These are phyloP conservation scores for Stenotaenia linearis DNA, from an alignment of 2,888 invertebrate genomes.

Conservation along the genomic window DNA sequence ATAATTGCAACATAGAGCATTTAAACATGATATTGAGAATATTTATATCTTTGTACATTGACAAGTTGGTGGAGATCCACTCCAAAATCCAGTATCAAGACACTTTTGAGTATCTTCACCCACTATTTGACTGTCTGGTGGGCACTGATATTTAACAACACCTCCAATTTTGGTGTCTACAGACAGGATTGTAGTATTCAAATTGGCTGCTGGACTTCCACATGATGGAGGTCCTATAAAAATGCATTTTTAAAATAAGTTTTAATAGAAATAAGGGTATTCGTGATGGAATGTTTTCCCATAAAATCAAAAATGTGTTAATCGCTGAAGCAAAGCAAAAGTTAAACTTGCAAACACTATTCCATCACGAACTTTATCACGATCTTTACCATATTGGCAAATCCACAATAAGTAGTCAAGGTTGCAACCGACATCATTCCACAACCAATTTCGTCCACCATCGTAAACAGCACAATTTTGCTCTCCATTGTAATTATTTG, in stretches of 20 bases:
- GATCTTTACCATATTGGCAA: slow-evolving; percentile 59
- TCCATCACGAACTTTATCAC: no score
- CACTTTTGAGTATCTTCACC: slow-evolving; percentile 66
- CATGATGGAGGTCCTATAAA: slow-evolving; percentile 71
- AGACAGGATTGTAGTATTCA: slow-evolving; percentile 74
- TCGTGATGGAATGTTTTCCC: no score
- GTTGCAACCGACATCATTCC: slow-evolving; percentile 93
- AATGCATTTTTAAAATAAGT: background rate
- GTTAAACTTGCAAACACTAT: no score
- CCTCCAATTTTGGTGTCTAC: slow-evolving; percentile 53
- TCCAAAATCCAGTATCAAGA: slow-evolving; percentile 73
- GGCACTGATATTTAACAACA: slow-evolving; percentile 68
- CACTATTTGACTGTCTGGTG: slow-evolving; percentile 71
- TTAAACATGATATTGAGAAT: slow-evolving; percentile 26
- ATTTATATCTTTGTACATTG: slow-evolving; percentile 64
- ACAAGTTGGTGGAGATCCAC: slow-evolving; percentile 71
- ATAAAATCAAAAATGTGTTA: no score
- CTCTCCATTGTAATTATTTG: slow-evolving; percentile 91
- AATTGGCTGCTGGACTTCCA: slow-evolving; percentile 71
- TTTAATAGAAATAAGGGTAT: no score
- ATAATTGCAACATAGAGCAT: slow-evolving; percentile 38
- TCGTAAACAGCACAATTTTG: slow-evolving; percentile 92
- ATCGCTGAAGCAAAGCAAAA: no score
- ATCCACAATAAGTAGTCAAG: slow-evolving; percentile 89
- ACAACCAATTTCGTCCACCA: slow-evolving; percentile 81